Base-by-base conservation (phyloP, 1,140 invertebrate genomes). In the Bombus consobrinus region DNA sequence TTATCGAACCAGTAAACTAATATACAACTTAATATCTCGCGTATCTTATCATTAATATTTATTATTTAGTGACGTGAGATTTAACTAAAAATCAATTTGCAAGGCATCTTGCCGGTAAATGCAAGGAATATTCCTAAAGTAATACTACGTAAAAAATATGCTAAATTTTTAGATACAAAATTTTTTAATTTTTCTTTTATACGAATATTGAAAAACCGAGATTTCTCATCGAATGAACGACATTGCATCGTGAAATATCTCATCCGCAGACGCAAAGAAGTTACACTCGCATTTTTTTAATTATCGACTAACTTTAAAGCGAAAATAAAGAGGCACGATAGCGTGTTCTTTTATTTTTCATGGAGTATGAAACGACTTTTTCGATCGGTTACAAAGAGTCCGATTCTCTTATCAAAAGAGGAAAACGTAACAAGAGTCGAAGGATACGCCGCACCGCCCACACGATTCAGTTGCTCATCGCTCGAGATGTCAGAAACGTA, bases 361-460 rank as follows among this genome's bases (percentile, higher is more conserved):
- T 28, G 4, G 32, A 37, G 39, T 34, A 25, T 3, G n/a, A 25
- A 68, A 15, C 10, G 37, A 74, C 22, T 80, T 77, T 34, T 69
- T 73, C 66, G 83, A 64, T 80, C 43, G 18, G 32, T 57, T 59
- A 37, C n/a, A 39, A 22, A 18, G 69, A 25, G 37, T 41, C 47
- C 75, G 77, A 81, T 91, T 86, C 34, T 68, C 39, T 89, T 90
- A 83, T 82, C 83, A 28, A 68, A 84, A 83, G 69, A 89, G 82
- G 87, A 91, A 89, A 87, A 75, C 64, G 68, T 62, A 62, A 47
- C 43, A 66, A 64, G 71, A 73, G 53, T 39, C 77, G 57, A 41
- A 89, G 64, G 87, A 89, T 80, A 68, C 62, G 28, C 59, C 37
- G 25, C 68, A 22, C 59, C 62, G 25, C 88, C 81, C 69, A 89